Percentiles rank a stretch among this genome's conserved stretches.
Conservation (phyloP, 1,140 invertebrate genomes). For the Drosophila tani region DNA sequence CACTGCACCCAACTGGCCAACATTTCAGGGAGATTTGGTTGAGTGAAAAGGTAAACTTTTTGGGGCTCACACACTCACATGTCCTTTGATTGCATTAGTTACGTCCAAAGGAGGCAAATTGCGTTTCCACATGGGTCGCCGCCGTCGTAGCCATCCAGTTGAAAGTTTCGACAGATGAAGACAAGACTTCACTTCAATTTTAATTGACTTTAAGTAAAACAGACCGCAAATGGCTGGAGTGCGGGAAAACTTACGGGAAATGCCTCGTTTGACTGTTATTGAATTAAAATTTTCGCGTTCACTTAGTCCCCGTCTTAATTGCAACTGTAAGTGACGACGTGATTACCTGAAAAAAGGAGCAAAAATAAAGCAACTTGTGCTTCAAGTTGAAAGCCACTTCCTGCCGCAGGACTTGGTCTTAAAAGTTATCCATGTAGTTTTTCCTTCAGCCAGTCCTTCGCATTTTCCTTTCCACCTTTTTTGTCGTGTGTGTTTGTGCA, state of each 20-base stretch:
- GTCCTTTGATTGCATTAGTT: constrained; percentile 71
- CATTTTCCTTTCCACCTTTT: constrained; percentile 24
- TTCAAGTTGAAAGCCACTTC: constrained; percentile 53
- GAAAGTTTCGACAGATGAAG: constrained; percentile 63
- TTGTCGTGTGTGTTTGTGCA: constrained; percentile 54
- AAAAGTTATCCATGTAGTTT: constrained; percentile 57
- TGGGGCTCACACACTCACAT: constrained; percentile 20
- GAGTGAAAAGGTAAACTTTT: constrained; percentile 35
- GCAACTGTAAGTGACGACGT: constrained; percentile 68
- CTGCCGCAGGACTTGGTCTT: constrained; percentile 60
- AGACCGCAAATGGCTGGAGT: constrained; percentile 52
- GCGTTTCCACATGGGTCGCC: constrained; percentile 44
- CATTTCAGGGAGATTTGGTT: constrained; percentile 1
- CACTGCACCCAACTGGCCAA: constrained; percentile 17
- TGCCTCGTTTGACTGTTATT: constrained; percentile 77
- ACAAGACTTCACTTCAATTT: constrained; percentile 60
- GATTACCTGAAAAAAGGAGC: constrained; percentile 65
- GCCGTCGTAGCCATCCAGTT: constrained; percentile 15
- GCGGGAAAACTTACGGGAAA: constrained; percentile 61
- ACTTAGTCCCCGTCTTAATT: constrained; percentile 57
- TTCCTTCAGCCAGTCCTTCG: constrained; percentile 16
- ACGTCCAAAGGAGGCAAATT: constrained; percentile 27
- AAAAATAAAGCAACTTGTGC: constrained; percentile 21
- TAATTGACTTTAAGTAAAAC: constrained; percentile 77
- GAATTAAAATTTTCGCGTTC: constrained; percentile 74